Base-by-base conservation (phyloP, 2,888 invertebrate species). In the Sinotaia quadrata region DNA sequence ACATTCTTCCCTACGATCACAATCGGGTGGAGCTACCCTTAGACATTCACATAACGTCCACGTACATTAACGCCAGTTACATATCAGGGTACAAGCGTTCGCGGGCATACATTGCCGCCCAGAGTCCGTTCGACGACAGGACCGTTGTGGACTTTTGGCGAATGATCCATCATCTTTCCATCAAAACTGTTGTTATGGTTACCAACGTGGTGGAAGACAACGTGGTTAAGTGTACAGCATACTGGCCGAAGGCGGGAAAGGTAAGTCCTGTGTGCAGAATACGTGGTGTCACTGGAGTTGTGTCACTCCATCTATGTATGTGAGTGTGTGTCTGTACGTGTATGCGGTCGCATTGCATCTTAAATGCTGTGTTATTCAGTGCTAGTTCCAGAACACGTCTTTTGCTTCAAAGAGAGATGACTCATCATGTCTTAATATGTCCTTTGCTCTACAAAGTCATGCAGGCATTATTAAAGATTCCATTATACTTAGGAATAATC, bases 201-300 rank as follows among this genome's bases (percentile, higher is more conserved):
- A 87, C 89, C 2, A 87, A 88, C 68, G 78, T 88, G 5, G 79
- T 87, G 8, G 90, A 91, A 74, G 88, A 89, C 67, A 87, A 87
- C 52, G 82, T 89, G 29, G 84, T 88, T n/a, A 95, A 96, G 88
- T 97, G 97, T 88, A 94, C 95, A 0, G 92, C 96, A 69, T 98
- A 98, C 89, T 98, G 98, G 98, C 91, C 91, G 2, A 88, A 89
- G 51, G 89, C 89, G 24, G 71, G 66, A 36, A 29, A 51, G 37
- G 47, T 47, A 47, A 3, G n/a, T 47, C 18, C 18, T 41, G n/a
- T 41, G 41, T n/a, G n/a, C n/a, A 41, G 15, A 12, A n/a, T n/a
- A n/a, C n/a, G n/a, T n/a, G n/a, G 12, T 12, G n/a, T 2, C 15
- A 18, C 41, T 18, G 12, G 41, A 41, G 41, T 12, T 41, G 2